These are phyloP conservation scores for Scytalopus superciliaris DNA, from an alignment of 2,113 vertebrate genomes.

Conservation along the genomic window DNA sequence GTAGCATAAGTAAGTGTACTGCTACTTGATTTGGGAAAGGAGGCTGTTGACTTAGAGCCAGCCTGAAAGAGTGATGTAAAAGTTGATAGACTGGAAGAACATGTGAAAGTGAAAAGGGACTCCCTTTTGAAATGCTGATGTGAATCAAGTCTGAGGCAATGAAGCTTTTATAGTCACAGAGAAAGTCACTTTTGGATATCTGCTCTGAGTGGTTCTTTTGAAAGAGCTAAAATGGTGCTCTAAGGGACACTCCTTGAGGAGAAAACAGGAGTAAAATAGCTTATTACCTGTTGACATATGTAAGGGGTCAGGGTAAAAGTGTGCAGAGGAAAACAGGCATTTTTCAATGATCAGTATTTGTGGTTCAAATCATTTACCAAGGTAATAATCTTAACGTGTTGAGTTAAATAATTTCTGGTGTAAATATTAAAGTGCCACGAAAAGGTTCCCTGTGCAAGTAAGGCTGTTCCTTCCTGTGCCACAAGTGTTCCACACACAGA, in stretches of 20 bases:
- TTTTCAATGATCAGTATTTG: not conserved
- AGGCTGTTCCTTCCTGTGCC: not conserved
- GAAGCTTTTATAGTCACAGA: not conserved
- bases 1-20: not conserved
- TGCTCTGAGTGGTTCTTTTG: not conserved
- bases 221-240: not conserved
- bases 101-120: slow-evolving; percentile 14
- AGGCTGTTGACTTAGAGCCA: not conserved
- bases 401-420: not conserved
- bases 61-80: not conserved
- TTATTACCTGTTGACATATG: not conserved
- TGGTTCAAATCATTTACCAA: not conserved
- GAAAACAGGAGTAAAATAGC: not conserved
- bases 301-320: not conserved
- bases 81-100: not conserved
- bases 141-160: slow-evolving; percentile 1
- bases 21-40: not conserved
- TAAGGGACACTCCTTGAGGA: not conserved
- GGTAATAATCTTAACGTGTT: not conserved
- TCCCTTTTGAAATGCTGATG: not conserved
- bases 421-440: not conserved
- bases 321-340: not conserved
- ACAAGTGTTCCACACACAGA: not conserved
- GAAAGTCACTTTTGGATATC: not conserved
- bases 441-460: not conserved